These are phyloP conservation scores for Montipora sp. DNA, from an alignment of 64 coral and sea anemone genomes.

Conservation along the genomic window DNA sequence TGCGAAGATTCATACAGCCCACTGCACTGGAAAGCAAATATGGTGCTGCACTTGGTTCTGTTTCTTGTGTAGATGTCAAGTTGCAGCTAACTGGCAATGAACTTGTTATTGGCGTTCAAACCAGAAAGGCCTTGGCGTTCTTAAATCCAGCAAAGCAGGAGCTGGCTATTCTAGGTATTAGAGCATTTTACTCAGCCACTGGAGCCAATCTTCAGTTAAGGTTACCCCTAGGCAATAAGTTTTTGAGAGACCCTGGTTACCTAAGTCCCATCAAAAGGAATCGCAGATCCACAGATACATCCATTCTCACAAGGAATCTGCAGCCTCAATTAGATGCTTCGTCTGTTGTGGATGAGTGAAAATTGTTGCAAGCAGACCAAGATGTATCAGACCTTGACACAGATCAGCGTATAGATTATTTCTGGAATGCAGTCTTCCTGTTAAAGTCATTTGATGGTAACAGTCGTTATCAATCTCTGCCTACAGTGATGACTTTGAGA, in stretches of 20 bases:
- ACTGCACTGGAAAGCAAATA: neutral
- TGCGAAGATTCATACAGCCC: neutral
- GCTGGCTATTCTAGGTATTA: neutral
- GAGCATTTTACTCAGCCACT: neutral
- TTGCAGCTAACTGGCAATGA: neutral
- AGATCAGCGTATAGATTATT: neutral
- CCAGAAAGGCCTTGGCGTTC: neutral
- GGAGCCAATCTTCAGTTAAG: neutral
- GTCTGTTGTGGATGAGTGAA: neutral
- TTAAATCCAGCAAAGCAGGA: neutral
- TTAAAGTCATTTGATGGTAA: neutral
- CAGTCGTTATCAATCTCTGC: neutral
- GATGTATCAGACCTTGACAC: neutral
- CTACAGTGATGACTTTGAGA: neutral
- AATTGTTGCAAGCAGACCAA: too few species aligned
- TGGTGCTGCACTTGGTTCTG: neutral
- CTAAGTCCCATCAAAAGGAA: neutral
- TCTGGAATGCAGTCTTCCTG: neutral
- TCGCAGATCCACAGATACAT: neutral
- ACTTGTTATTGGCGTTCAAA: neutral
- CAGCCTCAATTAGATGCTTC: neutral
- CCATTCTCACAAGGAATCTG: neutral
- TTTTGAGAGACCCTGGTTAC: neutral
- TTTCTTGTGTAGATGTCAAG: neutral
- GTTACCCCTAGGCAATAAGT: neutral